Percentiles rank a stretch among this genome's conserved stretches.
Conservation (phyloP, 2,797 vertebrate genomes). For the Calcarius lapponicus region DNA sequence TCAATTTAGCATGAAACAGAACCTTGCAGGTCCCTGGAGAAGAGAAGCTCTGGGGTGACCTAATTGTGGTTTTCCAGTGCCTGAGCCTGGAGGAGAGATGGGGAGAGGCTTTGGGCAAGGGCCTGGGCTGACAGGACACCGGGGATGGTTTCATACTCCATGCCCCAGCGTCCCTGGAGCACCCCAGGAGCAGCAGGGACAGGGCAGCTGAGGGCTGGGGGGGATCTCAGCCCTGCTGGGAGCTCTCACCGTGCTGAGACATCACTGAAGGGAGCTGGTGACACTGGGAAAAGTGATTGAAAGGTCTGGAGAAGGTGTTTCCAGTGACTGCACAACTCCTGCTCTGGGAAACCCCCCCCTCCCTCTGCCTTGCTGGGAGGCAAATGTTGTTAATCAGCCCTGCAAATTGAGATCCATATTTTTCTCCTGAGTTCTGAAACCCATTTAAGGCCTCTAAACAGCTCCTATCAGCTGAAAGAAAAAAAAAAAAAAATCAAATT, state of each 20-base stretch:
- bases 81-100: background rate
- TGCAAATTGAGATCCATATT: background rate
- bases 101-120: background rate
- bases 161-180: fast-evolving
- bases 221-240: background rate
- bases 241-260: fast-evolving
- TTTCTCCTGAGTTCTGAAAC: slow-evolving; percentile 7
- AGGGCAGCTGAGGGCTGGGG: background rate
- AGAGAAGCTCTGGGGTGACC: background rate
- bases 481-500: background rate
- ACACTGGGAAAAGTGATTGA: background rate
- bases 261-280: background rate
- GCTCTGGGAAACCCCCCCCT: background rate
- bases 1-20: background rate
- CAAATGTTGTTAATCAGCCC: slow-evolving; percentile 26
- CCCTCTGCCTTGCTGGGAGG: background rate
- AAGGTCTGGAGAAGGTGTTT: background rate
- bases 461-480: slow-evolving; percentile 1
- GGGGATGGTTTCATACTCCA: background rate
- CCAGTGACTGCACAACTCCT: background rate
- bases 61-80: background rate
- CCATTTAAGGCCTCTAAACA: slow-evolving; percentile 1
- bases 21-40: background rate
- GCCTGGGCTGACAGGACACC: background rate
- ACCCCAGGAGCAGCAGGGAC: fast-evolving